phyloP scores from a whole-genome alignment of 1,140 invertebrate species.

The Pachypeltis micranthus region DNA sequence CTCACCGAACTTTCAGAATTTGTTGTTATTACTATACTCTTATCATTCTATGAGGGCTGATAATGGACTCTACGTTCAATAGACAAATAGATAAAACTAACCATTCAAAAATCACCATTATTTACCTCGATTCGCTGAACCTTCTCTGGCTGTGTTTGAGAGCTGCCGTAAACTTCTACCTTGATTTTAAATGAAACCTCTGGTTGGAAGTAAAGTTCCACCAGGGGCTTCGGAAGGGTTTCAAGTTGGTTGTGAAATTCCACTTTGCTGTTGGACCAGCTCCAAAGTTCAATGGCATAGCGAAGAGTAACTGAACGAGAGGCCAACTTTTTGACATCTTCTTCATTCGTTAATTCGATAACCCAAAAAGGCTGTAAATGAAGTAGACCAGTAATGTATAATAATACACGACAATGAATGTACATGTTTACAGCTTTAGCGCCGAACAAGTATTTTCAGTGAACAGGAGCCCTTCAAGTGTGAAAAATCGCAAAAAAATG shows the following conservation, averaged over 20 bases:
- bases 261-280: constrained; percentile 41
- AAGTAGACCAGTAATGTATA: background rate
- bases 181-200: constrained; percentile 64
- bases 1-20: no score
- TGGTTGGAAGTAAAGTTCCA: constrained; percentile 40
- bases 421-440: background rate
- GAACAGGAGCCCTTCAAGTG: background rate
- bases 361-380: constrained; percentile 60
- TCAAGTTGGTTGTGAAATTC: constrained; percentile 53
- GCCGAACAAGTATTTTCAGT: background rate
- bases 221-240: constrained; percentile 39
- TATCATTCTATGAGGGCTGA: no score
- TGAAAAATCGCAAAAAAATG: background rate
- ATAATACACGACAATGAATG: no score
- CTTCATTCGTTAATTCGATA: constrained; percentile 52
- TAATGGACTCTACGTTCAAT: no score
- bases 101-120: no score
- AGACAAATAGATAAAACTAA: no score
- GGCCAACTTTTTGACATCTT: constrained; percentile 48
- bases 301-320: constrained; percentile 63
- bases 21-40: no score
- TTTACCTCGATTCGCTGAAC: constrained; percentile 72
- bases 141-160: constrained; percentile 65
- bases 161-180: constrained; percentile 79
- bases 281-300: constrained; percentile 68